Conservation (phyloP, 1,140 invertebrate species). For the Chymomyza costata region DNA sequence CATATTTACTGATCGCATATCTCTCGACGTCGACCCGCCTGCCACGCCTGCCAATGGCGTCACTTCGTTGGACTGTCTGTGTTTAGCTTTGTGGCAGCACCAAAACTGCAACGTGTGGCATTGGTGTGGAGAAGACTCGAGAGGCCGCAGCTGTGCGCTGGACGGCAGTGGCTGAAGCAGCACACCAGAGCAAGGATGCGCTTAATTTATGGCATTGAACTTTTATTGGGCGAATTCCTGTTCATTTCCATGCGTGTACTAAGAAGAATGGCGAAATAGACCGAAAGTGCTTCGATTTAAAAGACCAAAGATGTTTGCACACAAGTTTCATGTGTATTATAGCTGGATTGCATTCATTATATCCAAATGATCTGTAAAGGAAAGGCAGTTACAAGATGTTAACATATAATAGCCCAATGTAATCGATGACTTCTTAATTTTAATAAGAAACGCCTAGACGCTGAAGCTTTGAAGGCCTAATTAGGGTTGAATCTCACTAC, state of each 20-base stretch:
- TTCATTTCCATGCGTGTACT: conserved; percentile 73
- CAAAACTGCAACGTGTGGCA: no score
- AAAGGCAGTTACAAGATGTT: no score
- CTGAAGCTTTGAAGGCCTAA: no score
- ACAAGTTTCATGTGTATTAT: background rate
- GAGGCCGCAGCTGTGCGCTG: conserved; percentile 23
- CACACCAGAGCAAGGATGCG: conserved; percentile 26
- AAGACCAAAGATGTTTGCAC: conserved; percentile 32
- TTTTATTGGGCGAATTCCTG: conserved; percentile 73
- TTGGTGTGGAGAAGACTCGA: conserved; percentile 25
- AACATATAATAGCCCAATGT: no score
- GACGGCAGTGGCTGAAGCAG: background rate
- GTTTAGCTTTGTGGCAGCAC: no score
- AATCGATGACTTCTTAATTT: no score
- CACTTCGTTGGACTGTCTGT: no score
- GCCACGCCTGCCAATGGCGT: background rate
- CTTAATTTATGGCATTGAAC: conserved; percentile 74
- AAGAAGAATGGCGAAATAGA: conserved; percentile 62
- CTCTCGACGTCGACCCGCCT: conserved; percentile 2
- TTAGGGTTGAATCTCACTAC: no score
- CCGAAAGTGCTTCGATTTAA: conserved; percentile 62
- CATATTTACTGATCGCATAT: conserved; percentile 67
- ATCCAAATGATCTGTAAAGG: no score
- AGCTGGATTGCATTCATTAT: no score
- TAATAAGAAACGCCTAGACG: no score